A percentile compares a stretch with the other conserved stretches of the same genome.
Conservation (phyloP, 2,797 vertebrate species). For the Naso thynnoides region DNA sequence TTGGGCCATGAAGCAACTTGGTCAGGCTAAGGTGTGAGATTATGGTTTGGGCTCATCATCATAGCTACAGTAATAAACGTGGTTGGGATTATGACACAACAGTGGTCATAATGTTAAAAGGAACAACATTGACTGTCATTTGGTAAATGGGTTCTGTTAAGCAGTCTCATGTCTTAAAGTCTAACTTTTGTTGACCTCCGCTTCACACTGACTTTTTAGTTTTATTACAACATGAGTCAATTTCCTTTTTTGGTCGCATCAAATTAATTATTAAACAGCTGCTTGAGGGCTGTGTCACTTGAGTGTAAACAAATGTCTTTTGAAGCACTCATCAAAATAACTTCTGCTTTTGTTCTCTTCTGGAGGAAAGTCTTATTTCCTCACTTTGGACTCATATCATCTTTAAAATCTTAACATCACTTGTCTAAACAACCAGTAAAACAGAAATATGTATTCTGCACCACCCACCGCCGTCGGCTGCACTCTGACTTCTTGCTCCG, state of each 20-base stretch:
- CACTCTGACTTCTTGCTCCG: slow-evolving; percentile 60
- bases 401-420: not conserved
- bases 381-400: slow-evolving; percentile 2
- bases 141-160: too few species aligned
- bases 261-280: not conserved
- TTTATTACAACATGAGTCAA: not conserved
- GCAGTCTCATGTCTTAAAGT: not conserved
- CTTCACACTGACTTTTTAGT: not conserved
- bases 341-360: not conserved
- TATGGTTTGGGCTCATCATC: not conserved
- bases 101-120: not conserved
- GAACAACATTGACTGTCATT: too few species aligned
- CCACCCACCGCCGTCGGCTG: slow-evolving; percentile 27
- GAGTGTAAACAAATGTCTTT: not conserved
- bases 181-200: not conserved
- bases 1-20: not conserved
- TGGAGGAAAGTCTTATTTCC: not conserved
- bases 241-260: not conserved
- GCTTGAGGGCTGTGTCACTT: not conserved
- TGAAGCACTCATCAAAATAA: too few species aligned
- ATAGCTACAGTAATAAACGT: not conserved
- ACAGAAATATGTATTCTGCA: slow-evolving; percentile 19
- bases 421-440: slow-evolving; percentile 29
- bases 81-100: not conserved
- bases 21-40: not conserved